Conservation (phyloP, 2,113 vertebrate genomes). For the Spheniscus mendiculus region DNA sequence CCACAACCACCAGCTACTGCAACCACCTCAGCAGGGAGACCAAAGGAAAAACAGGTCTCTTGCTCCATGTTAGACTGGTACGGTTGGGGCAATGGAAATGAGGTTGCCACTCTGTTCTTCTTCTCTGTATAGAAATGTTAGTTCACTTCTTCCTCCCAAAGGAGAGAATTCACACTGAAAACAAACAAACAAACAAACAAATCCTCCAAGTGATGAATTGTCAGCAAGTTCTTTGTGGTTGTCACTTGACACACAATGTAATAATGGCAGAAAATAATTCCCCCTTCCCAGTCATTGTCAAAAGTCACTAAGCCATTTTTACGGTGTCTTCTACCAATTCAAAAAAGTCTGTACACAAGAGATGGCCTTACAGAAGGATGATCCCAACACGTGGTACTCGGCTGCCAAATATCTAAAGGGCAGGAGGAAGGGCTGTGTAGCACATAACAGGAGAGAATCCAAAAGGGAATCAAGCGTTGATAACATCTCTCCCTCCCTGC, state of each 20-base stretch:
- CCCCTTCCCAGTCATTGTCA: background rate
- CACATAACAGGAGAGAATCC: background rate
- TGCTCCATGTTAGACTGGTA: background rate
- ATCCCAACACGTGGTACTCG: background rate
- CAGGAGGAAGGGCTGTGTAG: background rate
- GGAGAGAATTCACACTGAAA: background rate
- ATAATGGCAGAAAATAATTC: background rate
- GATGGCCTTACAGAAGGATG: background rate
- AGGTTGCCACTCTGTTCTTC: background rate
- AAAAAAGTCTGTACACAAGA: background rate
- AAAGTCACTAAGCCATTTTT: background rate
- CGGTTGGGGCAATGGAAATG: background rate
- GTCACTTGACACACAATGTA: background rate
- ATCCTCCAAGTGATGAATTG: background rate
- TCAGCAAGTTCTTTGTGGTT: background rate
- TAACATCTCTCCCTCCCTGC: background rate
- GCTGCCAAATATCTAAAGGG: background rate
- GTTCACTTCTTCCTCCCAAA: background rate
- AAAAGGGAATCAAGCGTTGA: background rate
- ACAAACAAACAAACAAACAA: background rate
- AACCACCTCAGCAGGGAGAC: background rate
- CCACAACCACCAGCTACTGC: background rate
- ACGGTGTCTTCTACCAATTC: background rate
- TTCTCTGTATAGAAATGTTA: background rate
- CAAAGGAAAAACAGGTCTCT: background rate